A percentile compares a stretch with the other conserved stretches of the same genome.
Evolutionary conservation across 1,140 invertebrate genomes (phyloP).

Genomic region (Drosophila arizonae): DNA sequence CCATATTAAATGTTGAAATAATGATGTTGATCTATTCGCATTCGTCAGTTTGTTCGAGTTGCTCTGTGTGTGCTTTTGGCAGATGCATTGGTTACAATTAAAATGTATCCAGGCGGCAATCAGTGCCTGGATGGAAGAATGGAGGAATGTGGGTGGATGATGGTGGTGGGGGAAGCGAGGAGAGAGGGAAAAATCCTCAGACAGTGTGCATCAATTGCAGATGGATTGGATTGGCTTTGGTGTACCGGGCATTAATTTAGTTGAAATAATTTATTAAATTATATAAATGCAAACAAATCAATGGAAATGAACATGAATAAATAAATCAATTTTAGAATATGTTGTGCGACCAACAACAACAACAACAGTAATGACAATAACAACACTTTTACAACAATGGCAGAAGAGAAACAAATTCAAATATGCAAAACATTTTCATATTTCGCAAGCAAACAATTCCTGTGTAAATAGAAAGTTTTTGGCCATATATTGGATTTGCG

Average conservation of each 20-base stretch:
- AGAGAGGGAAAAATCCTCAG: not conserved
- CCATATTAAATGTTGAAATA: conserved; percentile 9
- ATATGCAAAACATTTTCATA: conserved; percentile 51
- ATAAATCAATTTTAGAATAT: conserved; percentile 75
- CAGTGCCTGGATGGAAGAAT: not conserved
- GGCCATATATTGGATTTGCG: conserved; percentile 45
- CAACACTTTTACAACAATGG: conserved; percentile 22
- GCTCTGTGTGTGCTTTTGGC: conserved; percentile 4
- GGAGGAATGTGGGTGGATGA: not conserved
- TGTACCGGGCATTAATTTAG: conserved; percentile 60
- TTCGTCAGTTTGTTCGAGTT: not conserved
- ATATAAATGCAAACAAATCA: conserved; percentile 65
- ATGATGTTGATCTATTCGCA: conserved; percentile 7
- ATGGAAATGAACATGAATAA: conserved; percentile 62
- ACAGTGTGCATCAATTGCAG: conserved; percentile 7
- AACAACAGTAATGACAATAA: conserved; percentile 34
- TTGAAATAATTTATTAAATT: conserved; percentile 72
- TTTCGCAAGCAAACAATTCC: conserved; percentile 40
- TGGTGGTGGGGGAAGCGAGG: not conserved
- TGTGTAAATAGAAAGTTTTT: conserved; percentile 41
- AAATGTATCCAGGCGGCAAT: conserved; percentile 32
- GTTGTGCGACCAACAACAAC: conserved; percentile 28
- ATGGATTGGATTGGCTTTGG: conserved; percentile 13
- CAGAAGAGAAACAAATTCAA: conserved; percentile 38
- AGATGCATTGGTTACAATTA: conserved; percentile 42